These are phyloP conservation scores for Cheilosia variabilis DNA, from an alignment of 2,888 invertebrate genomes.

Conservation along the genomic window DNA sequence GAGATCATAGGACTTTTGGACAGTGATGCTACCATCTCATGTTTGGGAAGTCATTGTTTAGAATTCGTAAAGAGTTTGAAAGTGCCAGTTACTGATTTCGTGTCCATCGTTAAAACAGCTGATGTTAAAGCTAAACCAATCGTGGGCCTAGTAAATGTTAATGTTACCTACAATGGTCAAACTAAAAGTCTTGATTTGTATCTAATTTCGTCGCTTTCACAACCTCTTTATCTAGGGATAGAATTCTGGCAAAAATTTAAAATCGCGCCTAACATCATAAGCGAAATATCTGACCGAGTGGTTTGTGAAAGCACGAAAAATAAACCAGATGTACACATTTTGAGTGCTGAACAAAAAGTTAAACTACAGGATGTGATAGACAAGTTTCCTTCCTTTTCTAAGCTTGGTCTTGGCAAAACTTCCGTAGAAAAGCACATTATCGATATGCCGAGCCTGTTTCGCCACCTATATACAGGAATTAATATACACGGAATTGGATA, in stretches of 20 bases:
- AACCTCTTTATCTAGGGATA: not conserved
- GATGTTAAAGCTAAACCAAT: not conserved
- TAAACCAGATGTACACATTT: not conserved
- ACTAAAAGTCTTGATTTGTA: not conserved
- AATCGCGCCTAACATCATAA: constrained; percentile 1
- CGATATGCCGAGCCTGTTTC: constrained; percentile 17
- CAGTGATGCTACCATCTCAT: not conserved
- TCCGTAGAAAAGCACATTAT: constrained; percentile 8
- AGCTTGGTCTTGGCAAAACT: constrained; percentile 25
- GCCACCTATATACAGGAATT: not conserved
- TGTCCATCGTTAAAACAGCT: not conserved
- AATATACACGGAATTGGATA: constrained; percentile 3
- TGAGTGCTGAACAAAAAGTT: not conserved
- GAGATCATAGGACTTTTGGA: not conserved
- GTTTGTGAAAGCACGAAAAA: not conserved
- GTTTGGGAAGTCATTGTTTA: too few species aligned
- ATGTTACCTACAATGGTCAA: not conserved
- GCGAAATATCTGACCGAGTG: not conserved
- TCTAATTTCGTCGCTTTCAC: not conserved
- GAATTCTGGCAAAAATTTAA: not conserved
- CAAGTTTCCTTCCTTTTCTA: constrained; percentile 4
- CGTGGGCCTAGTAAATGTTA: not conserved
- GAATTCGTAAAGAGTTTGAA: too few species aligned
- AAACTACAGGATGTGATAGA: not conserved
- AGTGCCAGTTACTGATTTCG: not conserved